A percentile compares a stretch with the other conserved stretches of the same genome.
Conservation (phyloP, 2,113 vertebrate species). For the Microtus richardsoni region DNA sequence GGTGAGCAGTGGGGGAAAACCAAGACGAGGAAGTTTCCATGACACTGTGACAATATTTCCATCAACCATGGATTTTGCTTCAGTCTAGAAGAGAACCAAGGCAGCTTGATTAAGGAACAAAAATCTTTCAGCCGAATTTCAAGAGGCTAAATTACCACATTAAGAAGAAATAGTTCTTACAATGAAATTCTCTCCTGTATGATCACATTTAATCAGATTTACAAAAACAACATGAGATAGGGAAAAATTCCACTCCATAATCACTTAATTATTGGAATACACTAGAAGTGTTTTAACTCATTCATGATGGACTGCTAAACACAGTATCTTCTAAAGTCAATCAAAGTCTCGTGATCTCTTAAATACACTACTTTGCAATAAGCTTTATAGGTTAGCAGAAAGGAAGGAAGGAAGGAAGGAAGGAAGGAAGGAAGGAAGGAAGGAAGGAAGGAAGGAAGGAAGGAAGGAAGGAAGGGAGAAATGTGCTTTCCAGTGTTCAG, state of each 20-base stretch:
- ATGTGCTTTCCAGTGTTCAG: not conserved
- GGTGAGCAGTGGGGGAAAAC: not conserved
- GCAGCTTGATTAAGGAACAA: not conserved
- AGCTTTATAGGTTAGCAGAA: not conserved
- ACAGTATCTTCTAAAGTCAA: not conserved
- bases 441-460: not conserved
- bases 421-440: not conserved
- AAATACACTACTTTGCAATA: conserved; percentile 1
- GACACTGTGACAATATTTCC: not conserved
- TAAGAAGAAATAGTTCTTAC: not conserved
- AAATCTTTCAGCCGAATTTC: conserved; percentile 13
- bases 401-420: not conserved
- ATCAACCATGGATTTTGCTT: not conserved
- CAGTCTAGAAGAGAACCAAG: conserved; percentile 48
- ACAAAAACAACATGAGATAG: not conserved
- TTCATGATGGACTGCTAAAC: conserved; percentile 33
- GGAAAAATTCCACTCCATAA: not conserved
- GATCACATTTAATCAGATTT: conserved; percentile 9
- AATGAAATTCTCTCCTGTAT: not conserved
- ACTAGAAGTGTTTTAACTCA: not conserved
- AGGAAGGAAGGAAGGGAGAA: not conserved
- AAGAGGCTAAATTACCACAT: conserved; percentile 39
- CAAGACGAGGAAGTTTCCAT: not conserved
- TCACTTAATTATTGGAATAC: not conserved
- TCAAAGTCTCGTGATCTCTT: not conserved